phyloP scores from a whole-genome alignment of 2,113 vertebrate species.

The Lagopus muta region DNA sequence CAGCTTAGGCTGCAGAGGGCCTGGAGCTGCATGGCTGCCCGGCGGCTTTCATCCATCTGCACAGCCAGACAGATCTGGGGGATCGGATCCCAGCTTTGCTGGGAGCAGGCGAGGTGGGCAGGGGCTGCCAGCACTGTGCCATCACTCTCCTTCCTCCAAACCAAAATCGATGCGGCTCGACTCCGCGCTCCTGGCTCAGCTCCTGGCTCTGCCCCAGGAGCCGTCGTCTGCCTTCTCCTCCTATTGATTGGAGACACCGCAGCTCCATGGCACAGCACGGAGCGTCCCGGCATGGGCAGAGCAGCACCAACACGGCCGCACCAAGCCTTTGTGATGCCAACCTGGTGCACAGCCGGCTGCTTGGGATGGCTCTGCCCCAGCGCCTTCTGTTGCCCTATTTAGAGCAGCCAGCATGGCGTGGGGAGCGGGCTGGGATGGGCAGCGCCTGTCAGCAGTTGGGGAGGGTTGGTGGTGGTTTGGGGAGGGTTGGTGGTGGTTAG shows the following conservation, averaged over 20 bases:
- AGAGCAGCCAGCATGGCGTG: fast-evolving
- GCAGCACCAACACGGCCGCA: fast-evolving
- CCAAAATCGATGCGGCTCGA: neutral
- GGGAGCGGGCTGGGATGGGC: fast-evolving
- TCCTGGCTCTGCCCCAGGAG: slow-evolving; percentile 47
- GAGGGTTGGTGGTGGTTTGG: neutral
- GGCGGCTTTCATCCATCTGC: neutral
- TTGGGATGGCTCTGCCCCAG: neutral
- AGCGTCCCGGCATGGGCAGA: neutral
- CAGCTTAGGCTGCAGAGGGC: neutral
- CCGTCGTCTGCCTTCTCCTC: neutral
- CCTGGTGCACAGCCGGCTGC: neutral
- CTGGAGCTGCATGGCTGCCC: fast-evolving
- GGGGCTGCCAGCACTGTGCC: neutral
- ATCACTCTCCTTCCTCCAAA: neutral
- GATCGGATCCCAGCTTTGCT: neutral
- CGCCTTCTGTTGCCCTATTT: slow-evolving; percentile 43
- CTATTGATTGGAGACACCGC: fast-evolving
- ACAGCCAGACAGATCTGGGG: neutral
- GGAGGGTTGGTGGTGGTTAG: neutral
- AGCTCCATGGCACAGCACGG: fast-evolving
- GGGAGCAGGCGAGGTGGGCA: neutral
- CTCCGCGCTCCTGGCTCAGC: neutral
- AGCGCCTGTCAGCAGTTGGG: fast-evolving
- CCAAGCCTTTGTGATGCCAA: neutral